Base-by-base conservation (phyloP, 2,888 invertebrate genomes). In the Nineta flava region DNA sequence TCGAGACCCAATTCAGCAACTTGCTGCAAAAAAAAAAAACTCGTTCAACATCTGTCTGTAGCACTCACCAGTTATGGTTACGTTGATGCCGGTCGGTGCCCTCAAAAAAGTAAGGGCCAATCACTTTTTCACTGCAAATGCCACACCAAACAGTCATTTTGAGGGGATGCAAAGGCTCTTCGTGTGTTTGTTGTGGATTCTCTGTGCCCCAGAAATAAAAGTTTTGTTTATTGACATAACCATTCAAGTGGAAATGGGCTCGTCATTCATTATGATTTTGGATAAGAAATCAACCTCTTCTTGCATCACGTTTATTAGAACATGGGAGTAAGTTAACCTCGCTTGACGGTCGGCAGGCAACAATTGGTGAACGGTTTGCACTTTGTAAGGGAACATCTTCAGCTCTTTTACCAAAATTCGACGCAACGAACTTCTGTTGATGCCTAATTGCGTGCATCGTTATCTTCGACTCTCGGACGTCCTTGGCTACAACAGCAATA, bases 231-330 rank as follows among this genome's bases (percentile, higher is more conserved):
- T n/a, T n/a, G n/a, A n/a, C n/a, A n/a, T n/a, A n/a, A n/a, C n/a
- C n/a, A n/a, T n/a, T n/a, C 75, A 73, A 1, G 76, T 75, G 58
- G 74, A 77, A 2, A 71, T 71, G 57, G 74, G 50, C 66, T 51
- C 51, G 17, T 54, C 54, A 13, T 51, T 42, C 12, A 15, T 51
- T 49, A 17, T 49, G 49, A 7, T 43, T 10, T 17, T 49, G 1
- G 50, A 47, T 51, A 43, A 15, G 42, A 53, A 53, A 47, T 53
- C 49, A 40, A 51, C 49, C 50, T 52, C 50, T 43, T 51, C 45
- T 44, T 47, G 51, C 48, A 42, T 38, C 47, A 53, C 15, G 50
- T 32, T 32, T 32, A 7, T 50, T 53, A 53, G 43, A 50, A 48
- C 19, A 42, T 53, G 51, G 45, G 17, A 46, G 50, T 52, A 53